A percentile compares a stretch with the other conserved stretches of the same genome.
These are phyloP conservation scores for Chironomus riparius DNA, from an alignment of 2,888 invertebrate genomes.

Conservation along the genomic window DNA sequence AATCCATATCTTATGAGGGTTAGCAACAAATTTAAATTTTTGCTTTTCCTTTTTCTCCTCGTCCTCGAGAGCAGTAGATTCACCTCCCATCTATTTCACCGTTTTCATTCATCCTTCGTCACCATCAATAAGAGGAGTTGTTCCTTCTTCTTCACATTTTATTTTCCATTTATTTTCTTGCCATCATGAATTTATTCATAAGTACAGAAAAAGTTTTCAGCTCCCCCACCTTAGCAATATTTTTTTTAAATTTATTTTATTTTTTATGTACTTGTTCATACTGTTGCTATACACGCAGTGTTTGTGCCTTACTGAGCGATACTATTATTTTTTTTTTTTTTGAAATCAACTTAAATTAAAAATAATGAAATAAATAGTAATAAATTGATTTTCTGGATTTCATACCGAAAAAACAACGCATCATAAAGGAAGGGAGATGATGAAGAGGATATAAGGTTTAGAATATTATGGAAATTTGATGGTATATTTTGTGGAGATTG, in stretches of 20 bases:
- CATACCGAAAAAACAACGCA: too few species aligned
- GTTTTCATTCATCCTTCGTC: background rate
- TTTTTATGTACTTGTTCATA: background rate
- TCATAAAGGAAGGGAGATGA: too few species aligned
- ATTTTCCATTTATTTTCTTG: background rate
- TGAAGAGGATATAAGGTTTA: too few species aligned
- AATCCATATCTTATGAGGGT: constrained; percentile 10
- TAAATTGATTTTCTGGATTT: background rate
- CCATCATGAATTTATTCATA: constrained; percentile 15
- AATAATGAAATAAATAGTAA: background rate
- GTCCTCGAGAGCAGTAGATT: background rate
- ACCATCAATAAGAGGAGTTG: background rate
- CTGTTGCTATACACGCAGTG: background rate
- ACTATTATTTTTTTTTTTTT: too few species aligned
- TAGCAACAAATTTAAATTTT: background rate
- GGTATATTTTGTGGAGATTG: too few species aligned
- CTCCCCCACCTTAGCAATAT: background rate
- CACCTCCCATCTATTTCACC: background rate
- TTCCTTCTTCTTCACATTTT: background rate
- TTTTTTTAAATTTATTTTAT: background rate
- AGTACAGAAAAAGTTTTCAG: background rate
- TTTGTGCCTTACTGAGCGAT: too few species aligned
- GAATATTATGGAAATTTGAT: too few species aligned
- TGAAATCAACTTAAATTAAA: background rate
- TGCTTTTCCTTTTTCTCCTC: background rate